A percentile compares a stretch with the other conserved stretches of the same genome.
Conservation (phyloP, 2,888 invertebrate species). For the Pseudococcus viburni region DNA sequence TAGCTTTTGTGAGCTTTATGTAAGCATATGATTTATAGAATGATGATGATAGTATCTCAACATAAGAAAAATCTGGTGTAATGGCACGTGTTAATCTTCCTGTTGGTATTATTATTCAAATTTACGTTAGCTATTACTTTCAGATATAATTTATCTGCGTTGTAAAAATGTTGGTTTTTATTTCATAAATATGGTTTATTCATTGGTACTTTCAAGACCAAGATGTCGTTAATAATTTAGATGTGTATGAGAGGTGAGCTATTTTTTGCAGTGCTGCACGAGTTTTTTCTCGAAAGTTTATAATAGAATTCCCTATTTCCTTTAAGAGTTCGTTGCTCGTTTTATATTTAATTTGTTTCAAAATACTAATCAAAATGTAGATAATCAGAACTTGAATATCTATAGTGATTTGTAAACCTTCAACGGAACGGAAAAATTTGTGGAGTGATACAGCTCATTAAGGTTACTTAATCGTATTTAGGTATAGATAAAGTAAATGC, state of each 20-base stretch:
- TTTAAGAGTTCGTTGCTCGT: too few relatives aligned
- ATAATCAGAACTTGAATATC: too few relatives aligned
- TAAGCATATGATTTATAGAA: background rate
- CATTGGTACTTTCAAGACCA: background rate
- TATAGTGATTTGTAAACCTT: background rate
- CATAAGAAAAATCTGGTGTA: background rate
- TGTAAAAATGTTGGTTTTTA: background rate
- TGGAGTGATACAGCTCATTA: background rate
- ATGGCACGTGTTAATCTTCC: background rate
- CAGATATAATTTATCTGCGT: slow-evolving; percentile 19
- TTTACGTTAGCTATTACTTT: slow-evolving; percentile 13
- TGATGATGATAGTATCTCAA: background rate
- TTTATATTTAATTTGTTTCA: background rate
- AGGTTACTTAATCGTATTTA: background rate
- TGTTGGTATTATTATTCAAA: slow-evolving; percentile 4
- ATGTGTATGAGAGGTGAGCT: background rate
- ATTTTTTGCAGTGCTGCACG: background rate
- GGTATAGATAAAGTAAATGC: background rate
- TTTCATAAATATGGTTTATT: slow-evolving; percentile 3
- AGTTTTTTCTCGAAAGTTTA: background rate
- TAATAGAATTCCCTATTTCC: background rate
- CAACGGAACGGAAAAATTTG: background rate
- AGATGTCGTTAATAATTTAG: background rate
- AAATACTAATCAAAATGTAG: background rate
- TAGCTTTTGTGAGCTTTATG: slow-evolving; percentile 19